Evolutionary conservation across 92 coral and sea anemone genomes (phyloP).

Genomic region (Palythoa caribaeorum): DNA sequence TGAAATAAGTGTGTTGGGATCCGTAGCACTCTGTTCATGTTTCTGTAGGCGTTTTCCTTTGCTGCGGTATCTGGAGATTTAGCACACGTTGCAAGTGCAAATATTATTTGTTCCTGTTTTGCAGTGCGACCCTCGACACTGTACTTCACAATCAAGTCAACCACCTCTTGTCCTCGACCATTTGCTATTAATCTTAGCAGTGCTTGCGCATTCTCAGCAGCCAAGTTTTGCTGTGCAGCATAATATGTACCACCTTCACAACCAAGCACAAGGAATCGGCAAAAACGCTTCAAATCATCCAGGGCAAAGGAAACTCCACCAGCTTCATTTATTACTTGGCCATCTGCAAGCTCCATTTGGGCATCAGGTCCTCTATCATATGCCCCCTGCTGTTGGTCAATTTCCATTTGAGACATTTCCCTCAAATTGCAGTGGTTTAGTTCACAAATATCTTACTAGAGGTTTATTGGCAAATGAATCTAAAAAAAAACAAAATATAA

Average conservation of each 20-base stretch:
- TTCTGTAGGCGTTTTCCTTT: constrained; percentile 84
- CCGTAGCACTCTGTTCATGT: constrained; percentile 72
- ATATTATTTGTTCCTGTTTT: constrained; percentile 46
- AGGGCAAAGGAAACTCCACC: constrained; percentile 89
- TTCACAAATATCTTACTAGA: no score
- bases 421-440: no score
- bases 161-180: constrained; percentile 51
- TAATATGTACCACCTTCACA: constrained; percentile 85
- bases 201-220: constrained; percentile 32
- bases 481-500: no score
- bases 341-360: background rate
- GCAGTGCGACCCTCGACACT: constrained; percentile 46
- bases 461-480: no score
- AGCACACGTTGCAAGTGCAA: constrained; percentile 62
- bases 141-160: constrained; percentile 40
- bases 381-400: constrained; percentile 9
- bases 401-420: background rate
- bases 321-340: constrained; percentile 84
- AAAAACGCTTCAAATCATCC: constrained; percentile 80
- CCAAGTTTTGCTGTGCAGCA: constrained; percentile 12
- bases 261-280: constrained; percentile 91
- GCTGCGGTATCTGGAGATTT: constrained; percentile 73
- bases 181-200: constrained; percentile 8
- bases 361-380: background rate
- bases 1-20: constrained; percentile 92